These are phyloP conservation scores for Agelas oroides DNA, from an alignment of 37 sponge, comb jelly and placozoan species.

Conservation along the genomic window DNA sequence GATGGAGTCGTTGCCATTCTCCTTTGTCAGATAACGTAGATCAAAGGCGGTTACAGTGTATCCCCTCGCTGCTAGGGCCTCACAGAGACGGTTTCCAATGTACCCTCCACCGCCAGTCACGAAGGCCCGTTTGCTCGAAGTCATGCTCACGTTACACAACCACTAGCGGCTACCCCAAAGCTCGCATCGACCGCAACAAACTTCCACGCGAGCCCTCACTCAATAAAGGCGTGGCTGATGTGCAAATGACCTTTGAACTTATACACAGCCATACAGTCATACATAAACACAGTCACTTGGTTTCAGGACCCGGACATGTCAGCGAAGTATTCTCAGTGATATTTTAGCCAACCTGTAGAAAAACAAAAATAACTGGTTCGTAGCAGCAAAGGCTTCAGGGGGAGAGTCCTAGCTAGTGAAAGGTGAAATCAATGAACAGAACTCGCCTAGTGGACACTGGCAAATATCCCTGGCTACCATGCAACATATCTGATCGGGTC, in stretches of 20 bases:
- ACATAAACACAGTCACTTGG: no score
- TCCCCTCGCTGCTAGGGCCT: constrained; percentile 34
- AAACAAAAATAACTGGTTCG: background rate
- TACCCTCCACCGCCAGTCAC: constrained; percentile 87
- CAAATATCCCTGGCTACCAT: no score
- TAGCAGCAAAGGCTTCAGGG: no score
- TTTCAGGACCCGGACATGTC: no score
- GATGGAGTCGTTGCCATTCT: background rate
- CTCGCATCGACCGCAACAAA: background rate
- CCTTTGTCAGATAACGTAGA: constrained; percentile 25
- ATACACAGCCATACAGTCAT: no score
- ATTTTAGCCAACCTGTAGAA: background rate
- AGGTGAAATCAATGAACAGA: no score
- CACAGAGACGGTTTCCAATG: constrained; percentile 48
- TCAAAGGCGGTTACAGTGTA: constrained; percentile 62
- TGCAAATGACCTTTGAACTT: no score
- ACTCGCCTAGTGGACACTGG: no score
- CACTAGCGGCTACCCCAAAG: background rate
- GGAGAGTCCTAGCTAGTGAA: no score
- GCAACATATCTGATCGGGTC: no score
- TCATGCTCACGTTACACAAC: background rate
- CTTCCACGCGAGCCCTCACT: no score
- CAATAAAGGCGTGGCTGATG: no score
- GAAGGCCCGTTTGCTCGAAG: constrained; percentile 31
- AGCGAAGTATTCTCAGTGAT: background rate